Evolutionary conservation across 2,888 invertebrate genomes (phyloP).

Genomic region (Endomychus coccineus): DNA sequence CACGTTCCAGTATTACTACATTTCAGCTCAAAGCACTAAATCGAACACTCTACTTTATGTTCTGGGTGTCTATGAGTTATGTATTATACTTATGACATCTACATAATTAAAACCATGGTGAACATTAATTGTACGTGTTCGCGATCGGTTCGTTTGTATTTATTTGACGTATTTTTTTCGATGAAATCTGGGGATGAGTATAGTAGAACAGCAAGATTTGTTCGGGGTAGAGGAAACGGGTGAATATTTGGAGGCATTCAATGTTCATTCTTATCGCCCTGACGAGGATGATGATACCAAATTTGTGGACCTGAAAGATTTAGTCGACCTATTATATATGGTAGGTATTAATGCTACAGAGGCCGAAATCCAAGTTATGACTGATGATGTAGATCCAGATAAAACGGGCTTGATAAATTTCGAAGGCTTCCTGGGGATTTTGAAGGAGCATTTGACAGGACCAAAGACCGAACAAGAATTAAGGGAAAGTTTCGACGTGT

Average conservation of each 20-base stretch:
- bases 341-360: slow-evolving; percentile 10
- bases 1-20: too few species aligned
- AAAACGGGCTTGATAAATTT: slow-evolving; percentile 7
- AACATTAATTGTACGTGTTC: too few species aligned
- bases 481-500: slow-evolving; percentile 3
- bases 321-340: slow-evolving; percentile 1
- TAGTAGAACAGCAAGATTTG: background rate
- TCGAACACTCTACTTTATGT: too few species aligned
- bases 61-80: too few species aligned
- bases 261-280: too few species aligned
- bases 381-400: slow-evolving; percentile 9
- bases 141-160: too few species aligned
- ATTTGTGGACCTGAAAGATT: slow-evolving; percentile 1
- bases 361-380: slow-evolving; percentile 9
- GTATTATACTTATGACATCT: too few species aligned
- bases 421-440: slow-evolving; percentile 4
- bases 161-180: too few species aligned
- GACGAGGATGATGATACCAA: background rate
- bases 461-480: slow-evolving; percentile 10
- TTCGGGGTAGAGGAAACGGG: slow-evolving; percentile 9
- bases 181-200: too few species aligned
- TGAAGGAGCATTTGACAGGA: slow-evolving; percentile 4
- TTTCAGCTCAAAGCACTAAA: too few species aligned
- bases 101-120: too few species aligned
- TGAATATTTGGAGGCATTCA: slow-evolving; percentile 12